Evolutionary conservation across 2,113 vertebrate genomes (phyloP).

Genomic region (Oryzias woworae): DNA sequence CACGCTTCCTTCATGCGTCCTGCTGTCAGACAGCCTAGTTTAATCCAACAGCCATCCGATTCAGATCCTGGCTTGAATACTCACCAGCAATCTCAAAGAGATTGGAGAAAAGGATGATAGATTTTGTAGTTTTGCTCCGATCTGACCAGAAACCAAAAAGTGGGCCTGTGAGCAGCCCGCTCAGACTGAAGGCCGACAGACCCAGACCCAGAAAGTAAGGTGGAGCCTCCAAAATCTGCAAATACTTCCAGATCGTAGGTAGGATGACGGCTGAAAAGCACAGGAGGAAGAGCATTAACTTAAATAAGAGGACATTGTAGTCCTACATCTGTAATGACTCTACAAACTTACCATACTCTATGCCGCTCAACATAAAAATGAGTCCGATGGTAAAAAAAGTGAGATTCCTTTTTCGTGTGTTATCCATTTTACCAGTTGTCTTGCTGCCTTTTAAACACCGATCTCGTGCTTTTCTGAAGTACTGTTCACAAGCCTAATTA

Average conservation of each 20-base stretch:
- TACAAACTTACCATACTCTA: constrained; percentile 81
- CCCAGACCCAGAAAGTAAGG: constrained; percentile 83
- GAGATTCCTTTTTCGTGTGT: constrained; percentile 69
- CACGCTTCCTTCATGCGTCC: too few relatives aligned
- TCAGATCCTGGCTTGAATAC: constrained; percentile 25
- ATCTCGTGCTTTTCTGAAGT: constrained; percentile 27
- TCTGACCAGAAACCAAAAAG: constrained; percentile 84
- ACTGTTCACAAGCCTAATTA: constrained; percentile 28
- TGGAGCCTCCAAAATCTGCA: constrained; percentile 80
- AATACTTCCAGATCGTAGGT: constrained; percentile 84
- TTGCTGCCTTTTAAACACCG: constrained; percentile 20
- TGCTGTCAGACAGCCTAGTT: background rate
- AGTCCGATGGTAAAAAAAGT: constrained; percentile 80
- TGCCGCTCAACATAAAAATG: constrained; percentile 81
- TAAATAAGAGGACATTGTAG: constrained; percentile 6
- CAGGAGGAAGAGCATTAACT: constrained; percentile 1
- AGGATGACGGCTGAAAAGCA: constrained; percentile 79
- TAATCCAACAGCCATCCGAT: constrained; percentile 1
- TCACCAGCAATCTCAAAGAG: constrained; percentile 83
- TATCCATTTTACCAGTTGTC: constrained; percentile 65
- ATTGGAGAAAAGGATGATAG: constrained; percentile 81
- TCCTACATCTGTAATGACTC: background rate
- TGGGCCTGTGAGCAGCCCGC: constrained; percentile 77
- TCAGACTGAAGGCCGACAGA: constrained; percentile 83
- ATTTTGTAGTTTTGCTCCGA: constrained; percentile 74